A percentile compares a stretch with the other conserved stretches of the same genome.
These are phyloP conservation scores for Chloroclystis v-ata DNA, from an alignment of 2,888 invertebrate species.

Conservation along the genomic window DNA sequence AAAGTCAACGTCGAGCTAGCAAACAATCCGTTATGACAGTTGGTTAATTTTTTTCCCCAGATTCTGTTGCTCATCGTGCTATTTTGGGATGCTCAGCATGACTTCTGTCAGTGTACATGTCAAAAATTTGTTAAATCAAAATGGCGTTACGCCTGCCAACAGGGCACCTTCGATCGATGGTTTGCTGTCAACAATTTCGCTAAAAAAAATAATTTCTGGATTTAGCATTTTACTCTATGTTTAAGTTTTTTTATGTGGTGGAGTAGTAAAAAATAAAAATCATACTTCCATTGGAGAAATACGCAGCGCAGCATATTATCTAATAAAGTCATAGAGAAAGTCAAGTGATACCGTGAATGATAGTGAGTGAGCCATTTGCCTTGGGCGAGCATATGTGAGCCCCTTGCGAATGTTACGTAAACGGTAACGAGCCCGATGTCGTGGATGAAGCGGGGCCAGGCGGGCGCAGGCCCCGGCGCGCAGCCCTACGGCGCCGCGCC, in stretches of 20 bases:
- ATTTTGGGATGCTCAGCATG: too few species aligned
- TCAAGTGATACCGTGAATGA: slow-evolving; percentile 53
- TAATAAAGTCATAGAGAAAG: slow-evolving; percentile 56
- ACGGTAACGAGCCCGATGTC: slow-evolving; percentile 62
- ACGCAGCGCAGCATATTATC: slow-evolving; percentile 7
- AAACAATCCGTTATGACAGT: too few species aligned
- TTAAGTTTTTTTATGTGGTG: too few species aligned
- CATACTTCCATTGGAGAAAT: too few species aligned
- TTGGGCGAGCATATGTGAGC: slow-evolving; percentile 61
- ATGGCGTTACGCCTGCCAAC: slow-evolving; percentile 71
- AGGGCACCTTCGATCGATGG: slow-evolving; percentile 78
- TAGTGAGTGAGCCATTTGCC: slow-evolving; percentile 61
- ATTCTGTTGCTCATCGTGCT: too few species aligned
- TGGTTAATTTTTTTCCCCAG: too few species aligned
- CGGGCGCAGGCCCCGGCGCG: slow-evolving; percentile 48
- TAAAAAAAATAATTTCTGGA: slow-evolving; percentile 44
- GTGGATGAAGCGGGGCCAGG: slow-evolving; percentile 68
- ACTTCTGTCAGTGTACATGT: slow-evolving; percentile 5
- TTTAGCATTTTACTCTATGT: neutral
- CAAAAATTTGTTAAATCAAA: slow-evolving; percentile 1
- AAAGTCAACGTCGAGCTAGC: too few species aligned
- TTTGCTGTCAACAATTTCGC: slow-evolving; percentile 65
- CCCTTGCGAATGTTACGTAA: slow-evolving; percentile 71
- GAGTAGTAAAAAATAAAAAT: too few species aligned
- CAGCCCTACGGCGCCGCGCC: slow-evolving; percentile 55